These are phyloP conservation scores for Agrotis exclamationis DNA, from an alignment of 2,888 invertebrate genomes.

Conservation along the genomic window DNA sequence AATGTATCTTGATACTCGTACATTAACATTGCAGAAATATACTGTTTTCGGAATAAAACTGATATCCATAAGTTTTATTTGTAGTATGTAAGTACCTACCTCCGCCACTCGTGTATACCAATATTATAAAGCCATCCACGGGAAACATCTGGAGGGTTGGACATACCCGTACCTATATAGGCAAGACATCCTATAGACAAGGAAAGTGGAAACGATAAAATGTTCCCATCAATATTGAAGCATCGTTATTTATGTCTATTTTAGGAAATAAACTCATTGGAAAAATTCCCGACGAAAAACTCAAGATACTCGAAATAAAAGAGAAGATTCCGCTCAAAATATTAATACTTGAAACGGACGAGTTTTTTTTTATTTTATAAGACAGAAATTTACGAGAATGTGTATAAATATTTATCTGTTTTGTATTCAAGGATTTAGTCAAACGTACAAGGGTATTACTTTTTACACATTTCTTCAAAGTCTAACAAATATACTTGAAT, in stretches of 20 bases:
- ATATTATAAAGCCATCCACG: not conserved
- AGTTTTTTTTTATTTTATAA: conserved; percentile 2
- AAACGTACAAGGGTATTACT: not conserved
- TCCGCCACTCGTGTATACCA: not conserved
- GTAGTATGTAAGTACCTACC: not conserved
- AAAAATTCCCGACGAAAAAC: conserved; percentile 12
- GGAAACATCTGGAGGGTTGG: conserved; percentile 7
- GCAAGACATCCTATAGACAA: too few species aligned
- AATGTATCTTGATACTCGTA: too few species aligned
- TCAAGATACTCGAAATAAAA: conserved; percentile 14
- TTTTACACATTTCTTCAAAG: conserved; percentile 1
- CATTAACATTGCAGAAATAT: too few species aligned
- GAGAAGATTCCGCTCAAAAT: conserved; percentile 2
- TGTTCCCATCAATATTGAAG: conserved; percentile 41
- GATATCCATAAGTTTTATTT: not conserved
- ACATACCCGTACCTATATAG: not conserved
- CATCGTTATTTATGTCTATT: conserved; percentile 36
- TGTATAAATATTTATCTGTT: not conserved
- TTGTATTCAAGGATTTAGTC: not conserved
- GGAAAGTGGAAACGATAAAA: conserved; percentile 35
- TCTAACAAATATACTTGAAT: not conserved
- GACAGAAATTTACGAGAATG: not conserved
- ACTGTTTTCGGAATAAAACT: too few species aligned
- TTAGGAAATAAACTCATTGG: conserved; percentile 17
- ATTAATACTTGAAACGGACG: conserved; percentile 2